Evolutionary conservation across 2,113 vertebrate genomes (phyloP).

Genomic region (Stegastes partitus): DNA sequence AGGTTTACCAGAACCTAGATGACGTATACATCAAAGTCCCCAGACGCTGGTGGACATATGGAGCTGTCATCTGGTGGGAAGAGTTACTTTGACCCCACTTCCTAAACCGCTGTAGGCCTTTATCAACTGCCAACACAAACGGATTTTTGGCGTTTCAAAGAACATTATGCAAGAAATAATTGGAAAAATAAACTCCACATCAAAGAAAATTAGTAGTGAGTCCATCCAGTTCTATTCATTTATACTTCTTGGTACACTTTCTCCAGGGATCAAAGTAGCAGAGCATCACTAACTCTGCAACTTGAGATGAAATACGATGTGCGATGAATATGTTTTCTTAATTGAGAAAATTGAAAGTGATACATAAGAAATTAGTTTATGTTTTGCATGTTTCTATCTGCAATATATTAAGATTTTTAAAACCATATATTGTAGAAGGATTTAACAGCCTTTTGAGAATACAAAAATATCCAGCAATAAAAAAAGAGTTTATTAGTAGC

Average conservation of each 20-base stretch:
- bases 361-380: not conserved
- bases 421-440: not conserved
- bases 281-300: not conserved
- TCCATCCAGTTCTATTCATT: not conserved
- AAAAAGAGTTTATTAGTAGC: constrained; percentile 24
- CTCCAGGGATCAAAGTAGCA: not conserved
- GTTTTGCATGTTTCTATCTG: not conserved
- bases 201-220: not conserved
- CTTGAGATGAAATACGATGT: not conserved
- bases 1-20: not conserved
- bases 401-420: not conserved
- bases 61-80: constrained; percentile 43
- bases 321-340: not conserved
- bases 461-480: not conserved
- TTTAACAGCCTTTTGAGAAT: not conserved
- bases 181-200: not conserved
- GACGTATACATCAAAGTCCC: constrained; percentile 25
- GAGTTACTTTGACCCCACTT: constrained; percentile 35
- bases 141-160: constrained; percentile 29
- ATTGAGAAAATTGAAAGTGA: not conserved
- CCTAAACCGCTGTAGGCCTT: constrained; percentile 15
- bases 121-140: constrained; percentile 13
- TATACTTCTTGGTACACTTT: not conserved
- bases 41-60: constrained; percentile 35
- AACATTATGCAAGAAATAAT: constrained; percentile 32